A percentile compares a stretch with the other conserved stretches of the same genome.
Evolutionary conservation across 2,888 invertebrate species (phyloP).

Genomic region (Drosophila conformis): DNA sequence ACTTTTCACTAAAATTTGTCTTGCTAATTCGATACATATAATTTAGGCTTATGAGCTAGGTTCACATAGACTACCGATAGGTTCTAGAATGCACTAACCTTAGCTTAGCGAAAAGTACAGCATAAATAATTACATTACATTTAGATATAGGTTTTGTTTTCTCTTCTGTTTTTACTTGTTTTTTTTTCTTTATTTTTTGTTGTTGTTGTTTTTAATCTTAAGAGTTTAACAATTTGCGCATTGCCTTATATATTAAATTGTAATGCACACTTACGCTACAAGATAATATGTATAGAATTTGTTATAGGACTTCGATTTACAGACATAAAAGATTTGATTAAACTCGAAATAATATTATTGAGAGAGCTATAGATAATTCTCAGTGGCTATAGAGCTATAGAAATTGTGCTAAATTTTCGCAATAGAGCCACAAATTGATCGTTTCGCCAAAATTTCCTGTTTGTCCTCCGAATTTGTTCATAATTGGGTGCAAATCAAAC

Average conservation of each 20-base stretch:
- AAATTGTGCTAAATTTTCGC: conserved; percentile 58
- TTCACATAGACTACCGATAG: conserved; percentile 76
- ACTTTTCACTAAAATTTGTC: conserved; percentile 77
- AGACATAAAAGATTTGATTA: conserved; percentile 33
- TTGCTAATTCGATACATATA: conserved; percentile 75
- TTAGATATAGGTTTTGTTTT: conserved; percentile 38
- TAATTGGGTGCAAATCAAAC: conserved; percentile 48
- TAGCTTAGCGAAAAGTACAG: conserved; percentile 80
- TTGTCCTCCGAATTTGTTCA: conserved; percentile 82
- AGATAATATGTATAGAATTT: conserved; percentile 50
- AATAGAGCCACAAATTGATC: conserved; percentile 46
- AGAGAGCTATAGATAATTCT: conserved; percentile 33
- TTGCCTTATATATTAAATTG: conserved; percentile 39
- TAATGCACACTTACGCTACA: conserved; percentile 46
- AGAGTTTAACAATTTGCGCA: conserved; percentile 64
- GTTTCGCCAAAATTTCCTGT: conserved; percentile 70
- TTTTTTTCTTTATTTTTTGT: conserved; percentile 24
- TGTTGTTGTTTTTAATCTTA: conserved; percentile 33
- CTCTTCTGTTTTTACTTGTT: neutral
- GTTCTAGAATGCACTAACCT: conserved; percentile 84
- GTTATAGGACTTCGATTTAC: conserved; percentile 36
- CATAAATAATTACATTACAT: conserved; percentile 78
- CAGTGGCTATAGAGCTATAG: conserved; percentile 32
- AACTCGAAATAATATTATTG: conserved; percentile 38
- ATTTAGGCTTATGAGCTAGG: conserved; percentile 70